Base-by-base conservation (phyloP, 1,140 invertebrate species). In the Bombyx mori region DNA sequence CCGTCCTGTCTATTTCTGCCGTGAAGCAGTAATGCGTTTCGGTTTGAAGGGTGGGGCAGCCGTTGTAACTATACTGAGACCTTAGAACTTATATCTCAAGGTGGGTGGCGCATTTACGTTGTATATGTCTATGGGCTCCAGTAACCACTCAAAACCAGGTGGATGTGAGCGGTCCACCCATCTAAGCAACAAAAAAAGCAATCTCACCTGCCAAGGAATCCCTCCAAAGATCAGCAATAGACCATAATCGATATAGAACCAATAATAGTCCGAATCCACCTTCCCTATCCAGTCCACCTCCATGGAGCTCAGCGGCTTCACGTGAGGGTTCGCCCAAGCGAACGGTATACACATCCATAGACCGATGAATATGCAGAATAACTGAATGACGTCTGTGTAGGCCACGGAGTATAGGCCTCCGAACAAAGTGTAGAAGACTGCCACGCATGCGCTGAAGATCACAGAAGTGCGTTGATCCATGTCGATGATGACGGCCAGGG, bases 261-360 rank as follows among this genome's bases (percentile, higher is more conserved):
- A 96, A 48, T 94, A 92, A 58, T 95, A 92, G 6, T 91, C 83
- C 0, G 91, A 82, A 7, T 93, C 90, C 5, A 99, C 88, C 8
- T 89, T 82, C 0, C 97, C 97, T 52, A 99, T 94, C 97, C 97
- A 99, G 71, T 96, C 94, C 10, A 96, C 94, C 8, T 96, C 93
- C 83, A 95, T 92, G 9, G 92, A 91, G 50, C 92, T 90, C 10
- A 98, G 89, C 1, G 94, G 92, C 48, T 91, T 88, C 6, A 98
- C 97, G 68, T 95, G 92, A 35, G 93, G 90, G 86, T 98, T 94
- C 42, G 89, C 90, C 92, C 97, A 93, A 1, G 97, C 97, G 82
- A 99, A 99, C 1, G 98, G 98, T 58, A 99, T 97, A 73, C 97
- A 98, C 90, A 99, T 92, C 97, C 98, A 99, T 89, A 99, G 88